A percentile compares a stretch with the other conserved stretches of the same genome.
Evolutionary conservation across 2,888 invertebrate genomes (phyloP).

Genomic region (Erpobdella octoculata): DNA sequence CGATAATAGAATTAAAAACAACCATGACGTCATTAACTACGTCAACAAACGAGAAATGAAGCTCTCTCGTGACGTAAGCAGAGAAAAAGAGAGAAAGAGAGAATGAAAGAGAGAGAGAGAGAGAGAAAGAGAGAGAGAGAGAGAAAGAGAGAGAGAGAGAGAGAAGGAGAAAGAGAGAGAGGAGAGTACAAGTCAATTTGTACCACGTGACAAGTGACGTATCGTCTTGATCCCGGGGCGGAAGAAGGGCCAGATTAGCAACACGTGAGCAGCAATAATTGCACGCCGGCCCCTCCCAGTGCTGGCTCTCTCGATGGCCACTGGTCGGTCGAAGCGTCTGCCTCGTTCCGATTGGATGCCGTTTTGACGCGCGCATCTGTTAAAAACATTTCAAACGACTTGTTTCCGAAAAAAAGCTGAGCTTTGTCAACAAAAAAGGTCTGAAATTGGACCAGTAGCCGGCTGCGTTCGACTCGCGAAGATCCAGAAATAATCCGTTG

Average conservation of each 20-base stretch:
- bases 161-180: no score
- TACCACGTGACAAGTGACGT: conserved; percentile 9
- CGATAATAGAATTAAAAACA: no score
- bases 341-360: conserved; percentile 13
- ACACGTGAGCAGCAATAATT: conserved; percentile 13
- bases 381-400: not conserved
- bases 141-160: no score
- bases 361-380: conserved; percentile 4
- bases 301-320: not conserved
- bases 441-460: no score
- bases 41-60: no score
- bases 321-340: not conserved
- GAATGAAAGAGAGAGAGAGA: no score
- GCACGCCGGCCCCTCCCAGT: not conserved
- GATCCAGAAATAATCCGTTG: no score
- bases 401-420: not conserved
- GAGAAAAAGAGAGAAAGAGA: no score
- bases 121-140: no score
- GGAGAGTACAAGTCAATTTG: conserved; percentile 12
- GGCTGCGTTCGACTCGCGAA: no score
- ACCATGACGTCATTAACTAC: conserved; percentile 2
- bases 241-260: not conserved
- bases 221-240: conserved; percentile 18
- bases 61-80: not conserved
- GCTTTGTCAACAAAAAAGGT: no score